Percentiles rank a stretch among this genome's conserved stretches.
Evolutionary conservation across 2,797 vertebrate species (phyloP).

Genomic region (Coluber constrictor): DNA sequence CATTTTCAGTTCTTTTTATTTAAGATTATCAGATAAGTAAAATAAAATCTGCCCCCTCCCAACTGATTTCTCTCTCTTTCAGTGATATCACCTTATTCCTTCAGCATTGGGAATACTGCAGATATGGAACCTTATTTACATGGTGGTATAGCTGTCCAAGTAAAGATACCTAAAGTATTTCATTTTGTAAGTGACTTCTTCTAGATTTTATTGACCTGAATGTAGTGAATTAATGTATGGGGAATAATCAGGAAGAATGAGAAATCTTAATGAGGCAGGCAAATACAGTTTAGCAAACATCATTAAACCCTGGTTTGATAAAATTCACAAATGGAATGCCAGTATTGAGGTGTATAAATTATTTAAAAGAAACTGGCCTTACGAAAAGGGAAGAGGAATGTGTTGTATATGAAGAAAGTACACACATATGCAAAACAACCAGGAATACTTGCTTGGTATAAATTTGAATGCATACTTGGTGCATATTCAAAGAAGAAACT

Average conservation of each 20-base stretch:
- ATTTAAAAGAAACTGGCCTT: background rate
- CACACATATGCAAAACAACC: background rate
- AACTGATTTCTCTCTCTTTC: conserved; percentile 34
- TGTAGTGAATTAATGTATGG: background rate
- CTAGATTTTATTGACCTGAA: background rate
- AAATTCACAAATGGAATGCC: background rate
- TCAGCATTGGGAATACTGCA: conserved; percentile 90
- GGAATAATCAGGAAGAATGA: background rate
- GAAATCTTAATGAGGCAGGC: background rate
- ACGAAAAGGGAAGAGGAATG: background rate
- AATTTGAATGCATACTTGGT: background rate
- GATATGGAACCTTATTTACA: conserved; percentile 85
- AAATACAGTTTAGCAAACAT: background rate
- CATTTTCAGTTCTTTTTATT: background rate
- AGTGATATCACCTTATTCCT: conserved; percentile 93
- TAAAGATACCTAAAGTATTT: conserved; percentile 86
- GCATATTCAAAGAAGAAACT: background rate
- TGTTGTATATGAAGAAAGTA: background rate
- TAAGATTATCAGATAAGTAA: background rate
- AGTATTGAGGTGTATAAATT: background rate
- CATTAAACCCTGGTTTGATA: background rate
- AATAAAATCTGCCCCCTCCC: background rate
- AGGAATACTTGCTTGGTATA: background rate
- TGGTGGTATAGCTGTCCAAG: conserved; percentile 88
- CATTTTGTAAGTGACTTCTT: conserved; percentile 84